Evolutionary conservation across 2,888 invertebrate species (phyloP), one percentile per base, ranked within the genome.

Genomic region (Melinaea marsaeus): DNA sequence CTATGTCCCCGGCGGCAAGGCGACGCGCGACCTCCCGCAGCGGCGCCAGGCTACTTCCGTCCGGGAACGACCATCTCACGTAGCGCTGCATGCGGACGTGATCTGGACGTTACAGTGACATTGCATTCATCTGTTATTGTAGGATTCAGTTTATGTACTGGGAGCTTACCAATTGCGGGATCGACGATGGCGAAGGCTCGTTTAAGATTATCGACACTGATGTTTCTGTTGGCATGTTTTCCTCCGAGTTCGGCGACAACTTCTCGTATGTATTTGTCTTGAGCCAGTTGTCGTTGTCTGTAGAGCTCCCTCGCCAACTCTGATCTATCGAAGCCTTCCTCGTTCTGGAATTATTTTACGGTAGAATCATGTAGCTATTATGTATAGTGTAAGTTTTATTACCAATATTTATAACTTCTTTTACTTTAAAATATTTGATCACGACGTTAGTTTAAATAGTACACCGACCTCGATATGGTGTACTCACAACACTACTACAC

Each of bases 231-330:
- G 34, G 71, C 72, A 58, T 78, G 80, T n/a, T 73, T 68, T 2
- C 78, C 77, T 6, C 86, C 84, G 35, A 89, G 78, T 70, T 79
- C 84, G 0, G 79, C 83, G 4, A 87, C 71, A 54, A 90, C 78
- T 72, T 91, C 91, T 13, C 90, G 83, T n/a, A 90, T 77, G 75
- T 90, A 91, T 73, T 84, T 86, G 73, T 90, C 88, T 72, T 91
- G 90, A 2, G 87, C 86, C 22, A 80, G 68, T 68, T 86, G 88
- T 7, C 88, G 78, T 73, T 91, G 91, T 0, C 91, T 82, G 71
- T 76, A 85, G 65, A 91, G 66, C 74, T 91, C 91, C 2, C 87
- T 81, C 0, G 86, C 83, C 4, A 90, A 71, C 7, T 91, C 91
- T 46, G 80, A 75, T 13, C 88, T 85, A 58, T 90, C 90, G 71